A percentile compares a stretch with the other conserved stretches of the same genome.
phyloP scores from a whole-genome alignment of 2,888 invertebrate species.

The Rugalucina vietnamica region DNA sequence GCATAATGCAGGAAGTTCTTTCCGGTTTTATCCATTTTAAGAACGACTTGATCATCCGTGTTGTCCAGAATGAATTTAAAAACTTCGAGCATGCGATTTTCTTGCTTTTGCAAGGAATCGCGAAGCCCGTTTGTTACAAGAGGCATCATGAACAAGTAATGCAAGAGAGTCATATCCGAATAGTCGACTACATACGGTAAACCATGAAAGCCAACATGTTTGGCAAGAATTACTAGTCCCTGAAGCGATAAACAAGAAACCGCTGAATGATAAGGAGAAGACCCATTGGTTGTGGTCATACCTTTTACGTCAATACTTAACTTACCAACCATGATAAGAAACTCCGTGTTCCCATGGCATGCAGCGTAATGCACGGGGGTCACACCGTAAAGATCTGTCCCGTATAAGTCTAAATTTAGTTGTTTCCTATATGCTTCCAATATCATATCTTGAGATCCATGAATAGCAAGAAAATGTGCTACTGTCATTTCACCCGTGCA shows the following conservation, averaged over 20 bases:
- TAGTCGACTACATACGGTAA: not conserved
- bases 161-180: not conserved
- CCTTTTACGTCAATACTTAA: not conserved
- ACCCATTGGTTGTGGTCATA: not conserved
- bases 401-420: not conserved
- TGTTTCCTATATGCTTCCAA: not conserved
- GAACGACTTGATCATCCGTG: no score
- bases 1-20: no score
- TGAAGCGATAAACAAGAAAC: not conserved
- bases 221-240: no score
- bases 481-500: not conserved
- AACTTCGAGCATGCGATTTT: no score
- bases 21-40: no score
- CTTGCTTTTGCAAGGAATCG: no score
- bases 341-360: not conserved
- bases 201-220: not conserved
- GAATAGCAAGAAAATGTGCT: not conserved
- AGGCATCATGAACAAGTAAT: not conserved
- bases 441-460: not conserved
- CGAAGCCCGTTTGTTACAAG: no score
- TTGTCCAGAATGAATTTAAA: no score
- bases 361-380: not conserved
- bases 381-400: not conserved
- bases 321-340: not conserved
- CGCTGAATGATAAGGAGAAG: not conserved